Conservation (phyloP, 2,888 invertebrate species). For the Bombylius discolor region DNA sequence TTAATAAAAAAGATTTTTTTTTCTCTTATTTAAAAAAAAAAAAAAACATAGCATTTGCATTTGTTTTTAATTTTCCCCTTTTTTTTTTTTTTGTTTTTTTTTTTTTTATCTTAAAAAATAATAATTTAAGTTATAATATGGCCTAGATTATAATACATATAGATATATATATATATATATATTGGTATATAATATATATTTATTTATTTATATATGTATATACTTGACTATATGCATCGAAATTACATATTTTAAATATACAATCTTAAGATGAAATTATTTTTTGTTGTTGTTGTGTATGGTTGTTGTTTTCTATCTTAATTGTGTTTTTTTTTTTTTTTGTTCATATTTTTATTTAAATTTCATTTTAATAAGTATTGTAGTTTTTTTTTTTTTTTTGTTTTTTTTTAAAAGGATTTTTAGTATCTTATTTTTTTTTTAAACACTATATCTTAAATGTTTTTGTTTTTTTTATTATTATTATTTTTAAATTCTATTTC, state of each 20-base stretch:
- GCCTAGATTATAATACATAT: too few relatives aligned
- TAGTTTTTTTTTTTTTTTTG: neutral
- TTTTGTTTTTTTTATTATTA: too few relatives aligned
- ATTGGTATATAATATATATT: too few relatives aligned
- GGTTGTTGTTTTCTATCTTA: neutral
- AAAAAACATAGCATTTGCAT: too few relatives aligned
- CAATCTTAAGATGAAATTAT: neutral
- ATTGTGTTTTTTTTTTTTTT: neutral
- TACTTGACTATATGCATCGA: too few relatives aligned
- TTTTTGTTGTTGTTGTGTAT: neutral
- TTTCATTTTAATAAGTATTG: neutral
- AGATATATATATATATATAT: too few relatives aligned
- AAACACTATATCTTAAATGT: too few relatives aligned
- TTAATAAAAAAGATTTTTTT: slow-evolving; percentile 11
- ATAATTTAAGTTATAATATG: neutral
- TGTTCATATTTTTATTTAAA: slow-evolving; percentile 2
- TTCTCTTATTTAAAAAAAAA: neutral
- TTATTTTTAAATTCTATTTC: too few relatives aligned
- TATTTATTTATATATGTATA: too few relatives aligned
- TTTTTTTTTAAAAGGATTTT: neutral
- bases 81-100: neutral
- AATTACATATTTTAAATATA: too few relatives aligned
- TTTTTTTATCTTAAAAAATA: neutral
- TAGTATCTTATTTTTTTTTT: too few relatives aligned
- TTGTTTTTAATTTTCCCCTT: too few relatives aligned